A percentile compares a stretch with the other conserved stretches of the same genome.
Evolutionary conservation across 1,140 invertebrate species (phyloP).

Genomic region (Notospermus geniculatus): DNA sequence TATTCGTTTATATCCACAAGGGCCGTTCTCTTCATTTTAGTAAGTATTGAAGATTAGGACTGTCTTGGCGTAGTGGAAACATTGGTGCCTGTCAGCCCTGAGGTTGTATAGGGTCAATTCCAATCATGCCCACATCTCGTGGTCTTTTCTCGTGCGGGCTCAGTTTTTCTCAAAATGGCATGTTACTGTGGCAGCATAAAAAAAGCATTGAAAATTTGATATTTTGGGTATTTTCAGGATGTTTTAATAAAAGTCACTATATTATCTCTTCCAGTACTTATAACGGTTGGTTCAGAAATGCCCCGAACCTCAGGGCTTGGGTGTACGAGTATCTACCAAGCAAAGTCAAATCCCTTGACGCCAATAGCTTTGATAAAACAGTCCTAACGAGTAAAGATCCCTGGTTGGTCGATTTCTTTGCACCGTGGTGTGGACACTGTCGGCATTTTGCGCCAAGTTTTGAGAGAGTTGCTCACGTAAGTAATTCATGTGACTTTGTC

Average conservation of each 20-base stretch:
- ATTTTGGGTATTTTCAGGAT: no score
- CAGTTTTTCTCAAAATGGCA: no score
- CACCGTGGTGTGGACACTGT: constrained; percentile 75
- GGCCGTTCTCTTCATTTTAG: constrained; percentile 55
- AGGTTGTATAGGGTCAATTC: no score
- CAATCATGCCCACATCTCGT: no score
- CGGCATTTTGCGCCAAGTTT: constrained; percentile 70
- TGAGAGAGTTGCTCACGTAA: constrained; percentile 65
- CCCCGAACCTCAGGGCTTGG: constrained; percentile 63
- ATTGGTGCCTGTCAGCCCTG: no score
- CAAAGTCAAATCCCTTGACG: constrained; percentile 37
- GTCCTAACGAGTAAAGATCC: constrained; percentile 56
- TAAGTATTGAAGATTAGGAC: constrained; percentile 59
- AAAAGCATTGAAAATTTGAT: neutral
- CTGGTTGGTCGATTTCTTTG: constrained; percentile 73
- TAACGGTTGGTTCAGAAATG: constrained; percentile 64
- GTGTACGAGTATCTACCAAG: constrained; percentile 63
- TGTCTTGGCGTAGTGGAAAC: no score
- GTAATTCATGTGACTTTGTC: no score
- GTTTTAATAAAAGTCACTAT: no score
- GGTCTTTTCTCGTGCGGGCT: no score
- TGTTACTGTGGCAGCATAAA: neutral
- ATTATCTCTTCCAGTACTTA: constrained; percentile 59
- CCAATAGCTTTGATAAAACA: constrained; percentile 39
- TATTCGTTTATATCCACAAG: constrained; percentile 68